Evolutionary conservation across 2,113 vertebrate species (phyloP).

Genomic region (Passer domesticus): DNA sequence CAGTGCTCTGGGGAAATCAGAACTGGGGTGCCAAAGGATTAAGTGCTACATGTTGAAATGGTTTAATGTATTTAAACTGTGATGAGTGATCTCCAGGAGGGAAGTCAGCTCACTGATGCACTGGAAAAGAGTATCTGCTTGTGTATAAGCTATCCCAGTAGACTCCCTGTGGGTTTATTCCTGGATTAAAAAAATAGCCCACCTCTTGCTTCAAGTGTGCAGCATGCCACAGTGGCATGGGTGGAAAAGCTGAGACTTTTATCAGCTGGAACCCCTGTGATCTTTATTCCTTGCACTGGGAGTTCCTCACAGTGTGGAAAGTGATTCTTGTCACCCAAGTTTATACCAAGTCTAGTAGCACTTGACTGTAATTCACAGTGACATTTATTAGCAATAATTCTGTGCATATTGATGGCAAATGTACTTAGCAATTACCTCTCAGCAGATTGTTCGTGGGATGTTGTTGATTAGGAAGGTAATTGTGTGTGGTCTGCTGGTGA

Average conservation of each 20-base stretch:
- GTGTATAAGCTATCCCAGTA: neutral
- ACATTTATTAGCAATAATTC: constrained; percentile 12
- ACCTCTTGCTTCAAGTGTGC: neutral
- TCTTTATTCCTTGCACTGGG: neutral
- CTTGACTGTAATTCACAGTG: constrained; percentile 4
- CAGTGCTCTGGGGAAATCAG: neutral
- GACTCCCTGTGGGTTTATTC: neutral
- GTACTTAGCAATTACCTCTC: neutral
- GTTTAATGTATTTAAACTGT: neutral
- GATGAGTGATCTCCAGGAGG: neutral
- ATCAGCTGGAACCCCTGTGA: neutral
- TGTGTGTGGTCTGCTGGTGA: constrained; percentile 52
- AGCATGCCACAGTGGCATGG: neutral
- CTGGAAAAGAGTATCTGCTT: neutral
- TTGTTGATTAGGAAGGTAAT: constrained; percentile 26
- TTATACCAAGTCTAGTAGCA: neutral
- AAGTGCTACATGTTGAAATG: neutral
- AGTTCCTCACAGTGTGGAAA: neutral
- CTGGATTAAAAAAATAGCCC: neutral
- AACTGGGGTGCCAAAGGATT: neutral
- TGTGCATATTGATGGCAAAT: neutral
- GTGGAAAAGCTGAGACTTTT: neutral
- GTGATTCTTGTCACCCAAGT: neutral
- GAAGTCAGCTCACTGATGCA: neutral
- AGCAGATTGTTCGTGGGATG: neutral